Evolutionary conservation across 2,113 vertebrate species (phyloP), one percentile per base, ranked within the genome.

Genomic region (Anthoscopus minutus): DNA sequence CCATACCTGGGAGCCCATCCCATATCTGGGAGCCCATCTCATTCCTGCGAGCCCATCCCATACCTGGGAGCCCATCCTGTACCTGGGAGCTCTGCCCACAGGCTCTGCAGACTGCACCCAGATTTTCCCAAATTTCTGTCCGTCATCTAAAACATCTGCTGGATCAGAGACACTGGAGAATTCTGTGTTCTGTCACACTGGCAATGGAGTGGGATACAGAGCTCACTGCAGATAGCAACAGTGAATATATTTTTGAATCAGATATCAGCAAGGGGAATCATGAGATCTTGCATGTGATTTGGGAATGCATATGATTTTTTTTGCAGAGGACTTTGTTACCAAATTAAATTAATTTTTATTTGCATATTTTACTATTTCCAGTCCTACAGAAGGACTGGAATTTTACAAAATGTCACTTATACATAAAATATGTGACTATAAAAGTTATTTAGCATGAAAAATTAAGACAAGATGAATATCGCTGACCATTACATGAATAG

Each of bases 191-290:
- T 77, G 67, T 92, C 92, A 72, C 42, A 56, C n/a, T 35, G 20
- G 89, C 92, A 93, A 69, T 38, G 58, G 82, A 47, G 47, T 53
- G 84, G 87, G 58, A 61, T 61, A 58, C 42, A 24, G 12, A 51
- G 42, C 82, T 81, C 91, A 79, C 37, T 66, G 67, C 66, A 93
- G 78, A 91, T 88, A 57, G 93, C 71, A 92, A 57, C 24, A 44
- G 5, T 53, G 87, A 88, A 93, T 74, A 47, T 54, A 62, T 91
- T 93, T 93, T 70, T 96, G 60, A 85, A 73, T 95, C 66, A 73
- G 64, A 71, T 91, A 96, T 58, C 81, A 95, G 47, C 71, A 14
- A 40, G 47, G 79, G 92, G 87, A 96, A 86, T 81, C 31, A 47
- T 2, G 21, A 93, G 74, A 54, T 88, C 44, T 76, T 77, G 74